A percentile compares a stretch with the other conserved stretches of the same genome.
These are phyloP conservation scores for Tetrapedia diversipes DNA, from an alignment of 2,888 invertebrate genomes.

Conservation along the genomic window DNA sequence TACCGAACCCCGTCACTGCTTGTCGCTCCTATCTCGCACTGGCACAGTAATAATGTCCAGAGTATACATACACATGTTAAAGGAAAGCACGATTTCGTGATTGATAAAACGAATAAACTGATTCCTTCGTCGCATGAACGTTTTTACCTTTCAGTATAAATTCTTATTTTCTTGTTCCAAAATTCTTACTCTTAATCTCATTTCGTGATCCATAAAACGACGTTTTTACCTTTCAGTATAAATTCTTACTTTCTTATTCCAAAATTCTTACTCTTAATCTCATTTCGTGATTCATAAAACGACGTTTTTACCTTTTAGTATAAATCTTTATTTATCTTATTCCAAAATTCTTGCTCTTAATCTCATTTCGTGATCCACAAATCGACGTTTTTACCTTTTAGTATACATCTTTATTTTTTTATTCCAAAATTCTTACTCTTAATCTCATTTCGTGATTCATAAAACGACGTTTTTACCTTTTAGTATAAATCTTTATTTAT, in stretches of 20 bases:
- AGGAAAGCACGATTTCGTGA: constrained; percentile 39
- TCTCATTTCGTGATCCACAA: constrained; percentile 48
- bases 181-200: too few relatives aligned
- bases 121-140: constrained; percentile 64
- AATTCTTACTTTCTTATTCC: constrained; percentile 4
- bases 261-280: too few relatives aligned
- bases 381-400: constrained; percentile 29
- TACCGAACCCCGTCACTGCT: constrained; percentile 23
- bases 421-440: too few relatives aligned
- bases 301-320: too few relatives aligned
- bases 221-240: constrained; percentile 29
- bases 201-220: constrained; percentile 46
- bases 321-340: too few relatives aligned
- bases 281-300: too few relatives aligned
- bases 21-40: constrained; percentile 41
- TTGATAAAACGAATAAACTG: constrained; percentile 44
- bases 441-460: too few relatives aligned
- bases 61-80: neutral
- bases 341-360: too few relatives aligned
- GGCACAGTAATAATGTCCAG: constrained; percentile 44
- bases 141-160: constrained; percentile 26
- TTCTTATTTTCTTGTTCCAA: constrained; percentile 1
- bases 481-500: too few relatives aligned
- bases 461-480: too few relatives aligned
- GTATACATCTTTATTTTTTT: constrained; percentile 15